phyloP scores from a whole-genome alignment of 2,888 invertebrate species.

The Amorpha juglandis region DNA sequence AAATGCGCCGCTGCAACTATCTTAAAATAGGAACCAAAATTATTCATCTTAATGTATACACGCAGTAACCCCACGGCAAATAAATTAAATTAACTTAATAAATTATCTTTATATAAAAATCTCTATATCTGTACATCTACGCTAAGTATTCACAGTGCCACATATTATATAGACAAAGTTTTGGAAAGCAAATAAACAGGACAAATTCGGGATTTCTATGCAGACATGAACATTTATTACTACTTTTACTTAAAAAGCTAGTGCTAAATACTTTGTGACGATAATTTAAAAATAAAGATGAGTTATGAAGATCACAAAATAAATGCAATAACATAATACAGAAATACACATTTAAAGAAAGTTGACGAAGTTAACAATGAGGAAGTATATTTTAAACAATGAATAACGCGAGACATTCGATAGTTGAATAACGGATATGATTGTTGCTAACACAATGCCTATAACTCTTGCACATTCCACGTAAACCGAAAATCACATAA shows the following conservation, averaged over 20 bases:
- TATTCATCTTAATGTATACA: conserved; percentile 51
- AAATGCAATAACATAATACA: conserved; percentile 8
- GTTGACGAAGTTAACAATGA: neutral
- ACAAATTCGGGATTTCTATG: conserved; percentile 2
- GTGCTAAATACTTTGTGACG: conserved; percentile 1
- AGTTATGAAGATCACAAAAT: neutral
- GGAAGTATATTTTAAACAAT: neutral
- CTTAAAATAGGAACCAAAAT: conserved; percentile 83
- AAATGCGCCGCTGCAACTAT: conserved; percentile 62
- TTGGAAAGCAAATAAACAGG: conserved; percentile 8
- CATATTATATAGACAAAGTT: conserved; percentile 35
- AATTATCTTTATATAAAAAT: conserved; percentile 65
- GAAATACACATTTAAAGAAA: neutral
- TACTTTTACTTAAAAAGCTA: conserved; percentile 9
- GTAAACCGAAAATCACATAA: conserved; percentile 49
- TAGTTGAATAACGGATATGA: conserved; percentile 2
- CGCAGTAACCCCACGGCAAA: conserved; percentile 60
- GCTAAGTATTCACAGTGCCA: conserved; percentile 56
- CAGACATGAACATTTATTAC: neutral
- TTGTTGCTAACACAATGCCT: neutral
- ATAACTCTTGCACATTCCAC: conserved; percentile 21
- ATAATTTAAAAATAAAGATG: neutral
- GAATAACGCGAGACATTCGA: neutral
- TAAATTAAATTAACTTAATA: conserved; percentile 73
- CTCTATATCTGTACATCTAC: conserved; percentile 71